These are phyloP conservation scores for Tyto alba DNA, from an alignment of 2,113 vertebrate species.

Conservation along the genomic window DNA sequence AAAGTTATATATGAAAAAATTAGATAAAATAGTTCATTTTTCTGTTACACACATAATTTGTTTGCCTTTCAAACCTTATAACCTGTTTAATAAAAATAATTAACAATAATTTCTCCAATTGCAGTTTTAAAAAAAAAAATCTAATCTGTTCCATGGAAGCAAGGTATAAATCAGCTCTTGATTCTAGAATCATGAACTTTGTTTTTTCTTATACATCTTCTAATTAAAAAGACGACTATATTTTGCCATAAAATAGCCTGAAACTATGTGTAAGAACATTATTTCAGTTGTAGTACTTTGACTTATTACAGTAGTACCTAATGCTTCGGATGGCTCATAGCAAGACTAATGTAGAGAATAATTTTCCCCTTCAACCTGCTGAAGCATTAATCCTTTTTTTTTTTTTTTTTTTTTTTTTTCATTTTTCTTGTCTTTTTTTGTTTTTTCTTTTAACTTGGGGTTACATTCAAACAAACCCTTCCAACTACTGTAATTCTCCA, in stretches of 20 bases:
- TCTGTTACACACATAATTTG: neutral
- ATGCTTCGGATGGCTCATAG: conserved; percentile 13
- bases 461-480: conserved; percentile 33
- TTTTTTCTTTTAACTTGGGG: neutral
- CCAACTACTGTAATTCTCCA: conserved; percentile 27
- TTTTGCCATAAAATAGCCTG: conserved; percentile 8
- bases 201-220: neutral
- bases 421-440: too few relatives aligned
- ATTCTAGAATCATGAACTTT: neutral
- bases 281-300: conserved; percentile 22
- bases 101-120: neutral
- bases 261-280: neutral
- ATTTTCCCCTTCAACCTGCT: conserved; percentile 35
- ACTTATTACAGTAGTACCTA: conserved; percentile 24
- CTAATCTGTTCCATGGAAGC: rapidly evolving
- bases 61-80: neutral
- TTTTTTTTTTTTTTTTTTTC: neutral
- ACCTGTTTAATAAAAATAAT: neutral
- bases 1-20: conserved; percentile 54
- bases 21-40: conserved; percentile 58
- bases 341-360: conserved; percentile 48
- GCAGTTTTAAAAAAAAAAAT: neutral
- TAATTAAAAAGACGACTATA: neutral
- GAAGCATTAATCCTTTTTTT: conserved; percentile 2
- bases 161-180: neutral